phyloP scores from a whole-genome alignment of 1,140 invertebrate genomes.

The Lasaia peninsularis region DNA sequence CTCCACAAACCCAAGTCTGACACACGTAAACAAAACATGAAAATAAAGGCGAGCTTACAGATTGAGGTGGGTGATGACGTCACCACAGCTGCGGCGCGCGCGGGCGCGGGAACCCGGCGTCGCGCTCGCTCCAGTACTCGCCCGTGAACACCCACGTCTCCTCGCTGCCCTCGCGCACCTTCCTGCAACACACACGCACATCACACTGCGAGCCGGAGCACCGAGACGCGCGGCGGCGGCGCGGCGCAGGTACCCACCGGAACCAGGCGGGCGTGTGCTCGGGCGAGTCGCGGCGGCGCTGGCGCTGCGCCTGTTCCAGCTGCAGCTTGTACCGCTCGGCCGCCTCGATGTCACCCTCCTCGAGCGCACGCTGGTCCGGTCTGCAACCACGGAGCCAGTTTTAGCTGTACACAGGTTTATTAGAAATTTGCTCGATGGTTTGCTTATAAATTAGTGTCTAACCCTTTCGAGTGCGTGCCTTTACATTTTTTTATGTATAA shows the following conservation, averaged over 20 bases:
- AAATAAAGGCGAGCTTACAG: too few species aligned
- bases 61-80: slow-evolving; percentile 32
- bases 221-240: neutral
- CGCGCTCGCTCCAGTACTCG: slow-evolving; percentile 63
- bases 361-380: slow-evolving; percentile 81
- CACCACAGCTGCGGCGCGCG: slow-evolving; percentile 57
- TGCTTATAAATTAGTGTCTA: too few species aligned
- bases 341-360: slow-evolving; percentile 85
- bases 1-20: too few species aligned
- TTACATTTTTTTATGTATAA: too few species aligned
- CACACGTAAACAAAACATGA: too few species aligned
- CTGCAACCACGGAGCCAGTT: too few species aligned
- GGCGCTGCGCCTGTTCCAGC: slow-evolving; percentile 57
- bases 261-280: slow-evolving; percentile 51
- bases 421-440: too few species aligned
- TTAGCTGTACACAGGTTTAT: too few species aligned
- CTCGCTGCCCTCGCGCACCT: slow-evolving; percentile 44
- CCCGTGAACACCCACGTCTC: slow-evolving; percentile 63
- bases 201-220: too few species aligned
- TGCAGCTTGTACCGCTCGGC: slow-evolving; percentile 84
- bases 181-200: slow-evolving; percentile 31
- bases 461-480: too few species aligned
- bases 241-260: neutral
- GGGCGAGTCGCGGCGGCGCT: slow-evolving; percentile 40
- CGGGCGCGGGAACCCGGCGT: slow-evolving; percentile 45